phyloP scores from a whole-genome alignment of 2,113 vertebrate species.

The Thunnus thynnus region DNA sequence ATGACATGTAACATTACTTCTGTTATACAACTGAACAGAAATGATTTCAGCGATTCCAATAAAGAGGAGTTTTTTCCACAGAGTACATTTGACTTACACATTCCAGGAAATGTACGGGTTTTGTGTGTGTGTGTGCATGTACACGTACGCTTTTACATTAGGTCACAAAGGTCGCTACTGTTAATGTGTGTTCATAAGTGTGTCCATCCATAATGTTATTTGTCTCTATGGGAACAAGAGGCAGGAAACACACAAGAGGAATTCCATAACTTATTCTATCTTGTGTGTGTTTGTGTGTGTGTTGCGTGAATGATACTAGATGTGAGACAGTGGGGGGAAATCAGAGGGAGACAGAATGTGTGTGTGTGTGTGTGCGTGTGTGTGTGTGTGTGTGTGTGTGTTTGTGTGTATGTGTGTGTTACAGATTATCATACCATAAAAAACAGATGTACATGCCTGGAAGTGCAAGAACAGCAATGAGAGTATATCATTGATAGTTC shows the following conservation, averaged over 20 bases:
- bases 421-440: no score
- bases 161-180: conserved; percentile 37
- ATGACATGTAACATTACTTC: not conserved
- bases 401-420: no score
- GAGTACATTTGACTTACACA: not conserved
- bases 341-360: not conserved
- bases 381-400: no score
- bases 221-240: conserved; percentile 50
- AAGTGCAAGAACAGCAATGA: no score
- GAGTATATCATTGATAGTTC: no score
- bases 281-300: conserved; percentile 13
- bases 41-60: conserved; percentile 12
- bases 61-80: conserved; percentile 6
- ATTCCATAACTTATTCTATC: conserved; percentile 2
- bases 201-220: conserved; percentile 45
- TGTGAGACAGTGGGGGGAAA: no score
- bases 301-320: no score
- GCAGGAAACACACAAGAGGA: conserved; percentile 47
- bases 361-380: conserved; percentile 18
- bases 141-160: conserved; percentile 14
- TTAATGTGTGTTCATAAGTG: conserved; percentile 35
- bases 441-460: no score
- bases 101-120: not conserved
- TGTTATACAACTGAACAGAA: conserved; percentile 4
- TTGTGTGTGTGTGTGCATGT: not conserved